Evolutionary conservation across 2,113 vertebrate genomes (phyloP), one percentile per base, ranked within the genome.

Genomic region (Caranx ignobilis): DNA sequence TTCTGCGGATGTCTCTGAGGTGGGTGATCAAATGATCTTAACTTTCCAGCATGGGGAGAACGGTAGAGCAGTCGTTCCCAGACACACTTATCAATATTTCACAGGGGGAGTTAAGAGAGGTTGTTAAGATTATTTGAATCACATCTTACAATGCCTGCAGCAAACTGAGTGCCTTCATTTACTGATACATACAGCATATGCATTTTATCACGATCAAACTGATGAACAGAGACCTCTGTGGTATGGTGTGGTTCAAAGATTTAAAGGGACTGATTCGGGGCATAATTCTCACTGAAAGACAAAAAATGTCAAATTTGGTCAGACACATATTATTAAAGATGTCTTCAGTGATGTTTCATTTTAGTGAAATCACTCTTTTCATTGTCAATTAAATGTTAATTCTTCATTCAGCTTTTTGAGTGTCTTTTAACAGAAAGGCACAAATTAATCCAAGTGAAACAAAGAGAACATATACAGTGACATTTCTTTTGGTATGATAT

Each of bases 21-120:
- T 81, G 65, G 72, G 72, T 85, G 90, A 94, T 94, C 86, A 93
- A 93, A 93, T 91, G 84, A 82, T 87, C 63, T 89, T 82, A 84
- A 81, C 39, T 89, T 84, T 81, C 21, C 71, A 75, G 82, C 86
- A 77, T 8, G 62, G 50, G 72, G 81, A 77, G 88, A 86, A 71
- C 75, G 72, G 55, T 63, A 45, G 60, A 87, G 62, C 13, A 72
- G 75, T 13, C 45, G 75, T 84, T 87, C 68, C 60, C 61, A 83
- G 85, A 81, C 81, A 71, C 83, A 77, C 54, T 55, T 78, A 62
- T 87, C 72, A 86, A 62, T 87, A 86, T 91, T 89, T 92, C 81
- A 92, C 59, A 60, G 55, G 57, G 55, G 71, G 63, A 67, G 62
- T 50, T 75, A 67, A 31, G 41, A 48, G 79, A 19, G 47, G 32